phyloP scores from a whole-genome alignment of 2,888 invertebrate genomes.

The Litoditis marina region DNA sequence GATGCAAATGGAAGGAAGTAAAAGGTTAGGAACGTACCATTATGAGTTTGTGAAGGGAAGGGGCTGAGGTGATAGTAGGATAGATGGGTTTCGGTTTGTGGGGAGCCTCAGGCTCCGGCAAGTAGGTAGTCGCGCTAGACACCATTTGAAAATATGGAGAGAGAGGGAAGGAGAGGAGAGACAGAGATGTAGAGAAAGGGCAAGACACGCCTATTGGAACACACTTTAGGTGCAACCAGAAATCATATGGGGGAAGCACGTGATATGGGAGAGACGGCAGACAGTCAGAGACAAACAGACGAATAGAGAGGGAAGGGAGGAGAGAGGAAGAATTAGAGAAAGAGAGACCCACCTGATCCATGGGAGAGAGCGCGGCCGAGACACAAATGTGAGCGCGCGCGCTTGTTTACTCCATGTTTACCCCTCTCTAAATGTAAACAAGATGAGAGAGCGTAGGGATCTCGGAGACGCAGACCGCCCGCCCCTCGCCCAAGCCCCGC shows the following conservation, averaged over 20 bases:
- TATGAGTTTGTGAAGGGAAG: neutral
- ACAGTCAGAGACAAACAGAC: slow-evolving; percentile 5
- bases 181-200: neutral
- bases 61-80: neutral
- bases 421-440: slow-evolving; percentile 25
- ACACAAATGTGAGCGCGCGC: slow-evolving; percentile 2
- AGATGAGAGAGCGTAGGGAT: slow-evolving; percentile 10
- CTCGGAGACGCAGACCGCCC: slow-evolving; percentile 12
- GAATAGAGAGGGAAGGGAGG: slow-evolving; percentile 1
- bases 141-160: no score
- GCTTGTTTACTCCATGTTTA: slow-evolving; percentile 30
- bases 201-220: slow-evolving; percentile 1
- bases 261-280: neutral
- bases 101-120: no score
- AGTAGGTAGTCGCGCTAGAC: no score
- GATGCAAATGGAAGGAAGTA: neutral
- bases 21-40: slow-evolving; percentile 2
- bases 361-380: neutral
- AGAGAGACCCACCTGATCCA: neutral
- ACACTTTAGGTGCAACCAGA: neutral
- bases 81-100: no score
- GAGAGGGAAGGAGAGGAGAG: slow-evolving; percentile 1
- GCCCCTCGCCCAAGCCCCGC: neutral
- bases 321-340: slow-evolving; percentile 8
- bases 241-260: slow-evolving; percentile 2